Conservation (phyloP, 2,797 vertebrate species). For the Myotis findleyi region DNA sequence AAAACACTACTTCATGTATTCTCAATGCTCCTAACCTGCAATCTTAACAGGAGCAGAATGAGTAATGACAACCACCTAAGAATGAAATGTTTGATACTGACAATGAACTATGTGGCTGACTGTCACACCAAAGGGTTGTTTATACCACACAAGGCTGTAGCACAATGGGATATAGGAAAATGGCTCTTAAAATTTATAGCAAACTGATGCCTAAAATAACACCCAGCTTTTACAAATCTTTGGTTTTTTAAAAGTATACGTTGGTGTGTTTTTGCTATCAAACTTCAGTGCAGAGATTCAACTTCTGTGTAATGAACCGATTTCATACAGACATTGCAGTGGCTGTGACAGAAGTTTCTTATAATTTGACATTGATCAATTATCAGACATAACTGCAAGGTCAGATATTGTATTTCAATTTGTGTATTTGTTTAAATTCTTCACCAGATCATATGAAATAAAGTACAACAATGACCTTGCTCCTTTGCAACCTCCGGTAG, state of each 20-base stretch:
- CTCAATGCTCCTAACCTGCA: neutral
- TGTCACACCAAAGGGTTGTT: conserved; percentile 50
- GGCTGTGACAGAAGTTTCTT: conserved; percentile 83
- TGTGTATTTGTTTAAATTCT: conserved; percentile 84
- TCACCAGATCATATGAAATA: conserved; percentile 89
- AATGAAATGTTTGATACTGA: conserved; percentile 56
- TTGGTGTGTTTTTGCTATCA: conserved; percentile 31
- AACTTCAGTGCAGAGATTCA: conserved; percentile 13
- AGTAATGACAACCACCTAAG: conserved; percentile 42
- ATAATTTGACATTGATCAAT: conserved; percentile 84
- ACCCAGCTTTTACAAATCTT: conserved; percentile 35
- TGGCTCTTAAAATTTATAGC: neutral
- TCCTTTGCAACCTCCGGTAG: conserved; percentile 99
- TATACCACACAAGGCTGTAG: neutral
- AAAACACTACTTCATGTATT: neutral
- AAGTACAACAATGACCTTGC: conserved; percentile 96
- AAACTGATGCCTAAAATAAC: conserved; percentile 38
- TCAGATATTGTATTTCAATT: conserved; percentile 85
- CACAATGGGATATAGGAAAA: conserved; percentile 47
- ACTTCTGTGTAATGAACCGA: conserved; percentile 5
- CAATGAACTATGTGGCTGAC: conserved; percentile 24
- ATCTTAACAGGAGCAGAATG: conserved; percentile 40
- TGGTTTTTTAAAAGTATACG: neutral
- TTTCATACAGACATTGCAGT: conserved; percentile 76
- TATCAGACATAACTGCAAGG: conserved; percentile 88